Conservation (phyloP, 2,888 invertebrate species). For the Lycaena phlaeas region DNA sequence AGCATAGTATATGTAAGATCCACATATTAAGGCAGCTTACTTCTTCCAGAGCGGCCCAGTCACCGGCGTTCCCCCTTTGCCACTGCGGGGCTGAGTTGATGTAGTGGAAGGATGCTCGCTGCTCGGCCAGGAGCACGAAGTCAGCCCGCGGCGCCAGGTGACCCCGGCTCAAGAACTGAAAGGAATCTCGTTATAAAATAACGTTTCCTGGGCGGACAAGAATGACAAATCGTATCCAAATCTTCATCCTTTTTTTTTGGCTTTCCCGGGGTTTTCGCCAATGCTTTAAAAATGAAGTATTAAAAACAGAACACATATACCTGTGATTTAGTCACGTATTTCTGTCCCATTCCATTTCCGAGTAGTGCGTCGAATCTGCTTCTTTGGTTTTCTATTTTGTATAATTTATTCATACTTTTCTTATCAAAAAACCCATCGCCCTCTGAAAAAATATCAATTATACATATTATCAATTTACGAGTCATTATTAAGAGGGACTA, state of each 20-base stretch:
- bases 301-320: constrained; percentile 22
- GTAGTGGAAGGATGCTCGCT: constrained; percentile 49
- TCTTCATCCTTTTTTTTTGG: no score
- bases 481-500: no score
- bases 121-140: constrained; percentile 33
- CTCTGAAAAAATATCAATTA: constrained; percentile 30
- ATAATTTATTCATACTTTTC: constrained; percentile 34
- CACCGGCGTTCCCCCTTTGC: constrained; percentile 48
- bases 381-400: constrained; percentile 35
- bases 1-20: no score
- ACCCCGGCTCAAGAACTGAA: constrained; percentile 46
- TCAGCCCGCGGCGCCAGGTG: constrained; percentile 52
- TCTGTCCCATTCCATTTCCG: constrained; percentile 31
- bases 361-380: constrained; percentile 30
- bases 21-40: no score
- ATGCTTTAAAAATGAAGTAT: no score
- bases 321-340: constrained; percentile 42
- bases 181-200: no score
- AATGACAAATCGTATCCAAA: no score
- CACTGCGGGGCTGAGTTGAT: constrained; percentile 56
- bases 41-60: constrained; percentile 60
- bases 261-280: no score
- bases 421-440: constrained; percentile 35
- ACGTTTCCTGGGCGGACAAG: no score
- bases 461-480: no score